Conservation (phyloP, 2,797 vertebrate genomes). For the Pangasius mekongensis region DNA sequence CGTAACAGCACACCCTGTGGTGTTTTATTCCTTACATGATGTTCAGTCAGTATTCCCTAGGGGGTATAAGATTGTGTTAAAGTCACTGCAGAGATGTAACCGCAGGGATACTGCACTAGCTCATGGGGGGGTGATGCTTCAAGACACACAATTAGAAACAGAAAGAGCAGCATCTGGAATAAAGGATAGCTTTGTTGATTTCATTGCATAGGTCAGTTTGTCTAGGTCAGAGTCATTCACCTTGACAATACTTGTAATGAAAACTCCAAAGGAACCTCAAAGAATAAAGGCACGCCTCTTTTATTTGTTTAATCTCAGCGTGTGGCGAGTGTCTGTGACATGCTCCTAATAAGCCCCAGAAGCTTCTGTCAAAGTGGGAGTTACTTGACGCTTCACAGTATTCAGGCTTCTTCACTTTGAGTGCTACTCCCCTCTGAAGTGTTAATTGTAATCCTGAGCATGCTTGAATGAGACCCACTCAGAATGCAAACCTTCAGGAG, state of each 20-base stretch:
- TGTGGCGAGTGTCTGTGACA: neutral
- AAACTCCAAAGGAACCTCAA: constrained; percentile 31
- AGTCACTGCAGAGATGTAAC: constrained; percentile 19
- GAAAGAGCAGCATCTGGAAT: constrained; percentile 16
- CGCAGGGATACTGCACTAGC: constrained; percentile 2
- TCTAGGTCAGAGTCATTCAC: constrained; percentile 29
- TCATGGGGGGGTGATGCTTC: constrained; percentile 2
- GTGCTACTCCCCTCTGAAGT: constrained; percentile 52
- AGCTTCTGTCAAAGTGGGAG: constrained; percentile 43
- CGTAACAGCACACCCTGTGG: neutral
- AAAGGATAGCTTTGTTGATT: constrained; percentile 18
- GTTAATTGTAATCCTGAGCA: constrained; percentile 45
- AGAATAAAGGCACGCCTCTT: constrained; percentile 5
- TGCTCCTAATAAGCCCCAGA: constrained; percentile 5
- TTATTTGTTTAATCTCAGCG: constrained; percentile 30
- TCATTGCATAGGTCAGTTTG: constrained; percentile 3
- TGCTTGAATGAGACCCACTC: constrained; percentile 35
- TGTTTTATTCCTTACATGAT: neutral
- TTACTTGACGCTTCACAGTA: constrained; percentile 39
- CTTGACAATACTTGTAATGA: constrained; percentile 27
- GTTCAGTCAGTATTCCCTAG: constrained; percentile 10
- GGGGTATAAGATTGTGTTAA: neutral
- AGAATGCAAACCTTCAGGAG: constrained; percentile 22
- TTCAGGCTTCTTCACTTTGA: constrained; percentile 37
- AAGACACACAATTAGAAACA: constrained; percentile 30